A percentile compares a stretch with the other conserved stretches of the same genome.
Evolutionary conservation across 2,797 vertebrate genomes (phyloP).

Genomic region (Crocodylus rhombifer): DNA sequence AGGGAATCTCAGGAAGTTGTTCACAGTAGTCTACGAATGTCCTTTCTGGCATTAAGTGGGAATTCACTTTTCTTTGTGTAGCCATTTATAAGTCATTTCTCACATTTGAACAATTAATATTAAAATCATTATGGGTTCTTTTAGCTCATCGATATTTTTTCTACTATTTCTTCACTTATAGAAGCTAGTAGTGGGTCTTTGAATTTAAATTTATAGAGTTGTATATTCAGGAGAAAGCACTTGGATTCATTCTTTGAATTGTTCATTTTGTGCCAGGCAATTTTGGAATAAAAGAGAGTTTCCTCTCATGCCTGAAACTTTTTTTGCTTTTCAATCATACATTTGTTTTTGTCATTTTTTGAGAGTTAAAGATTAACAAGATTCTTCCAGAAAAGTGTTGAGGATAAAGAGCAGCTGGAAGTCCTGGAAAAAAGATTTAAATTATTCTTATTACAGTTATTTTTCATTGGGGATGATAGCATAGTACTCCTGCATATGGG

Average conservation of each 20-base stretch:
- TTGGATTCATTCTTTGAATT: slow-evolving; percentile 38
- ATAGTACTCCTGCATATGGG: slow-evolving; percentile 9
- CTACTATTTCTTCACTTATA: neutral
- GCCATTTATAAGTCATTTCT: neutral
- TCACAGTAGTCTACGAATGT: neutral
- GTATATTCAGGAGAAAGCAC: slow-evolving; percentile 35
- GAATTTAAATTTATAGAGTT: slow-evolving; percentile 21
- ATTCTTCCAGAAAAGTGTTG: slow-evolving; percentile 41
- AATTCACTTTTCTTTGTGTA: neutral
- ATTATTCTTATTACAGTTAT: neutral
- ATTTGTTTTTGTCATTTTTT: slow-evolving; percentile 47
- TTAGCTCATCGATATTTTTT: neutral
- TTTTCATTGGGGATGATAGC: slow-evolving; percentile 21
- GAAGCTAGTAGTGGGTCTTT: slow-evolving; percentile 5
- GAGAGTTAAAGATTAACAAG: slow-evolving; percentile 34
- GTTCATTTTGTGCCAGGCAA: slow-evolving; percentile 18
- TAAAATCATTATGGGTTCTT: neutral
- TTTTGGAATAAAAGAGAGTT: slow-evolving; percentile 25
- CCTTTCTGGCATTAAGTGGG: neutral
- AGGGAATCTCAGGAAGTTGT: neutral
- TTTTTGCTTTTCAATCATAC: slow-evolving; percentile 24
- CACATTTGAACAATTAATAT: neutral
- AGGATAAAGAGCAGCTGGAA: slow-evolving; percentile 32
- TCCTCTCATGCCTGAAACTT: slow-evolving; percentile 30
- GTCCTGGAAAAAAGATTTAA: neutral